Evolutionary conservation across 2,113 vertebrate species (phyloP), one percentile per base, ranked within the genome.

Genomic region (Calidris pugnax): DNA sequence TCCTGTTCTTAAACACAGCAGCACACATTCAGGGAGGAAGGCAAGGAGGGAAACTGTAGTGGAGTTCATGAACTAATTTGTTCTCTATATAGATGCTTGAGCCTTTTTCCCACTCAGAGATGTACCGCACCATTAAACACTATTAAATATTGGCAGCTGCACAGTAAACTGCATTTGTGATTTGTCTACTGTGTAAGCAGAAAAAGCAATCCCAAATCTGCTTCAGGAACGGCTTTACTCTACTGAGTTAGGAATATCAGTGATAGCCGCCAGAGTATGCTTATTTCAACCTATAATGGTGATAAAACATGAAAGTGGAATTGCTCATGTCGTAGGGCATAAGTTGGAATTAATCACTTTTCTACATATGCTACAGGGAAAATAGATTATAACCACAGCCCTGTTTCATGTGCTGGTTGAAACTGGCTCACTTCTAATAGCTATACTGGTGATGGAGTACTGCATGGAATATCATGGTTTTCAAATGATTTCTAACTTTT

Each of bases 281-380:
- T 94, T 74, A 83, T 93, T 90, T 94, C 12, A 19, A 37, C 59
- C 71, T 83, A 4, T 63, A 74, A 53, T 43, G 62, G 59, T 84
- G 63, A 74, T 84, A 74, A 94, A 90, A 95, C 27, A 71, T 93
- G 76, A 53, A 92, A 88, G 95, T 56, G n/a, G 73, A 93, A 86
- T 16, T 68, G 76, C 73, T 92, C 3, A 0, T 87, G 68, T 89
- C 5, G 1, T 78, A 85, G 64, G 67, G 73, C 80, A 66, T 83
- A 76, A 78, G 57, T 64, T 88, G 48, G 71, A 96, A 90, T 72
- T 93, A 79, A 86, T 87, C 71, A 45, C 17, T 75, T 90, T 72
- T 56, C 68, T 90, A 57, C 76, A 87, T 85, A 62, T 92, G 69
- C 79, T 90, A 45, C 51, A 67, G 87, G 67, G 50, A 89, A 93